Base-by-base conservation (phyloP, 2,113 vertebrate species). In the Madoqua kirkii region DNA sequence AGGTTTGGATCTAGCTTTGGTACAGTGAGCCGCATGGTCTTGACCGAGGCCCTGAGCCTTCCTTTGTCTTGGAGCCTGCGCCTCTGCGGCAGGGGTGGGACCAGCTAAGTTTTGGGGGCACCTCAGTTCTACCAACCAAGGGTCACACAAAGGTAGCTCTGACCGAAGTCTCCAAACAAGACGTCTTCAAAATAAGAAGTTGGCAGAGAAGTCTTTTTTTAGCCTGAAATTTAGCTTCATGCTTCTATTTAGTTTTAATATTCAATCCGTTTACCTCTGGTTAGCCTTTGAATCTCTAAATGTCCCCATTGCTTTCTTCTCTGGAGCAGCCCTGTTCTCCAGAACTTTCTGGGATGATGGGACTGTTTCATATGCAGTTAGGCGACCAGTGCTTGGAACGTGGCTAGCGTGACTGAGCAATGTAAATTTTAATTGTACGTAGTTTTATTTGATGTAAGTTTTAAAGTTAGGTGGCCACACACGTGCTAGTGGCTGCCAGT, bases 181-280 rank as follows among this genome's bases (percentile, higher is more conserved):
- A 57, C 2, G 7, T 64, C 31, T 36, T 79, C 17, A 82, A 92
- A 92, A 85, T 31, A 62, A 76, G 4, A 86, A 59, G 36, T 50
- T 95, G 27, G 21, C 11, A 3, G 27, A 31, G 55, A 83, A 64
- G 6, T 90, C 19, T 92, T 81, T 87, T 71, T 79, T 89, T 78
- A 89, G 79, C 48, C 88, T 89, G 59, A 87, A n/a, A 90, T 82
- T 76, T 79, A 87, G 79, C 78, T 93, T 91, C 33, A 76, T 62
- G 17, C n/a, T 87, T 90, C 88, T 31, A 2, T 91, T 89, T 93
- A 62, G 76, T 93, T 93, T 93, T 93, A 59, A 43, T 86, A 91
- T 82, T 64, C 54, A 91, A 29, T 76, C 2, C 0, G 15, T 29
- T 89, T 67, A 36, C 67, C 29, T 95, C 55, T 95, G 67, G 87